phyloP scores from a whole-genome alignment of 92 coral and sea anemone species.

The Phenganax subtilis region DNA sequence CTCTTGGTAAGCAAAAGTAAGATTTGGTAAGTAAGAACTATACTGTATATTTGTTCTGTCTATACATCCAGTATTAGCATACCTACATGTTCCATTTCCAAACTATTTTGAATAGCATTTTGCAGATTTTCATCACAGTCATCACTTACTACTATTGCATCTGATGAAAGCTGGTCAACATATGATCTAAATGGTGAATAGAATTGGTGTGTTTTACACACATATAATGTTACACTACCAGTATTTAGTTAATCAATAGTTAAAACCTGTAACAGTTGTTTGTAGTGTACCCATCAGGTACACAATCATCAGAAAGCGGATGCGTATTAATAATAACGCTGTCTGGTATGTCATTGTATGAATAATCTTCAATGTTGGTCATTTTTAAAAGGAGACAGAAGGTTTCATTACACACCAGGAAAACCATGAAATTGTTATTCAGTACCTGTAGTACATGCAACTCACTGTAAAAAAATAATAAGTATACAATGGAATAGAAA shows the following conservation, averaged over 20 bases:
- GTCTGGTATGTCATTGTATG: no score
- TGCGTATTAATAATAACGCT: not conserved
- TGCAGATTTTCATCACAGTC: not conserved
- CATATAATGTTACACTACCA: not conserved
- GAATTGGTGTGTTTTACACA: not conserved
- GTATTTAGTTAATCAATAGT: not conserved
- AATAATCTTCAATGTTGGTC: not conserved
- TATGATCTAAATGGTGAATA: not conserved
- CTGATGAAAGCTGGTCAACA: not conserved
- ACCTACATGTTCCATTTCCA: not conserved
- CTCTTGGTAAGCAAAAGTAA: no score
- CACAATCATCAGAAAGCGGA: not conserved
- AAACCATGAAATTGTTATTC: no score
- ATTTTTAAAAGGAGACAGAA: not conserved
- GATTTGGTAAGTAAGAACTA: no score
- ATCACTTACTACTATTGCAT: not conserved
- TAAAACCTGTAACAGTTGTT: not conserved
- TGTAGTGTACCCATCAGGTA: not conserved
- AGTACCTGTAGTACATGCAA: no score
- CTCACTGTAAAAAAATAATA: no score
- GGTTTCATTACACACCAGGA: no score
- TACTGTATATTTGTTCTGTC: no score
- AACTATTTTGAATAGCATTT: not conserved
- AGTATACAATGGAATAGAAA: no score
- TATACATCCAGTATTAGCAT: not conserved